Percentiles rank a stretch among this genome's conserved stretches.
These are phyloP conservation scores for Nebria salina DNA, from an alignment of 2,888 invertebrate genomes.

Conservation along the genomic window DNA sequence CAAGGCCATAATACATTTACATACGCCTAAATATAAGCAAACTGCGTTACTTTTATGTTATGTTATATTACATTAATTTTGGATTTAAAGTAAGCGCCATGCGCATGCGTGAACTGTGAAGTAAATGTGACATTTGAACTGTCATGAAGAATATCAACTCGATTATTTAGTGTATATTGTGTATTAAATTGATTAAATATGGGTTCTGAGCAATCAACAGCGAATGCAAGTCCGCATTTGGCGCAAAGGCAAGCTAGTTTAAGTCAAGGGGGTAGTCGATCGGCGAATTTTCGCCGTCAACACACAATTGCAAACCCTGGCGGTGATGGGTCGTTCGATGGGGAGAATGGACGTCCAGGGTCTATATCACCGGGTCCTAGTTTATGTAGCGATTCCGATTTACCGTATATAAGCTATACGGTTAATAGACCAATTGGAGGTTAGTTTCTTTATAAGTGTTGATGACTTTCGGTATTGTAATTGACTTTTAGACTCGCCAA, in stretches of 20 bases:
- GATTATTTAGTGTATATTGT: not conserved
- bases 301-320: constrained; percentile 62
- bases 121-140: not conserved
- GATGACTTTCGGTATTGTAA: constrained; percentile 34
- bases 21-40: not conserved
- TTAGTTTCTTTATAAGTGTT: constrained; percentile 55
- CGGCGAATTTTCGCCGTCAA: constrained; percentile 57
- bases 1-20: not conserved
- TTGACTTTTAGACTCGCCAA: constrained; percentile 77
- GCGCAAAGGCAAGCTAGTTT: constrained; percentile 55
- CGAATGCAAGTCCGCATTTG: constrained; percentile 49
- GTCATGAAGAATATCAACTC: not conserved
- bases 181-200: constrained; percentile 50
- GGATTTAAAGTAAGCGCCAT: not conserved
- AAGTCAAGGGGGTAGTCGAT: constrained; percentile 48
- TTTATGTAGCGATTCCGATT: constrained; percentile 87
- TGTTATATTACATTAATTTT: not conserved
- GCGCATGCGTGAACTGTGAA: not conserved
- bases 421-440: constrained; percentile 89
- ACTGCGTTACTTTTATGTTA: not conserved
- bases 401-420: constrained; percentile 92
- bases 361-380: constrained; percentile 88
- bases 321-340: constrained; percentile 51
- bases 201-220: constrained; percentile 62
- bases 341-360: constrained; percentile 69